Conservation (phyloP, 2,888 invertebrate genomes). For the Drosophila barbarae region DNA sequence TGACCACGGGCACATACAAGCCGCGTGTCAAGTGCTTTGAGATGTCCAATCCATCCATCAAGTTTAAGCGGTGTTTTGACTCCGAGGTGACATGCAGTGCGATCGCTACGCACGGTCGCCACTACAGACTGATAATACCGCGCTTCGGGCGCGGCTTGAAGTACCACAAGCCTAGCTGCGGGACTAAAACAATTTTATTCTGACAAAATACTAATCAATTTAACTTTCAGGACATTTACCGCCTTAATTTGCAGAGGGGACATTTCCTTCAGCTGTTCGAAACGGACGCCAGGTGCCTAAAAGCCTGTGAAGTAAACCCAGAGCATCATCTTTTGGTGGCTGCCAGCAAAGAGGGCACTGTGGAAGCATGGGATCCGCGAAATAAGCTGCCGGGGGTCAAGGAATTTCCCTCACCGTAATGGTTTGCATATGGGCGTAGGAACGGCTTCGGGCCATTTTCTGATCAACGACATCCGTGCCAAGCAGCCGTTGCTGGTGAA, state of each 20-base stretch:
- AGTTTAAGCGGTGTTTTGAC: slow-evolving; percentile 98
- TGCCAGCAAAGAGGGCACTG: slow-evolving; percentile 93
- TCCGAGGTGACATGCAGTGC: slow-evolving; percentile 95
- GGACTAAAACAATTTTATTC: not conserved
- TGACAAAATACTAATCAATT: not conserved
- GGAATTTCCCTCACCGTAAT: slow-evolving; percentile 82
- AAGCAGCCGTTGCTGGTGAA: slow-evolving; percentile 92
- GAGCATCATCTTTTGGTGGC: slow-evolving; percentile 91
- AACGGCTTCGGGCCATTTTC: slow-evolving; percentile 94
- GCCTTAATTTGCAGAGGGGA: slow-evolving; percentile 96
- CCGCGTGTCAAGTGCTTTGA: slow-evolving; percentile 98
- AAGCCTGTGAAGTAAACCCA: slow-evolving; percentile 92
- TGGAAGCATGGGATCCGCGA: slow-evolving; percentile 99
- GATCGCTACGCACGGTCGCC: slow-evolving; percentile 95
- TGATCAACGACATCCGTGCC: slow-evolving; percentile 96
- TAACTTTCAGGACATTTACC: slow-evolving; percentile 90
- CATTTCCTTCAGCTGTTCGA: slow-evolving; percentile 93
- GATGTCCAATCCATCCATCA: slow-evolving; percentile 95
- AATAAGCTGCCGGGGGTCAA: slow-evolving; percentile 83
- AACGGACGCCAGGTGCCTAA: slow-evolving; percentile 87
- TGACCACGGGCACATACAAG: slow-evolving; percentile 97
- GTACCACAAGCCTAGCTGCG: slow-evolving; percentile 89
- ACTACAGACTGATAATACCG: slow-evolving; percentile 94
- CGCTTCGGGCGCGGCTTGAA: slow-evolving; percentile 96
- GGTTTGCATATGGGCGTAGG: slow-evolving; percentile 92